Conservation (phyloP, 1,140 invertebrate genomes). For the Lordiphosa mommai region DNA sequence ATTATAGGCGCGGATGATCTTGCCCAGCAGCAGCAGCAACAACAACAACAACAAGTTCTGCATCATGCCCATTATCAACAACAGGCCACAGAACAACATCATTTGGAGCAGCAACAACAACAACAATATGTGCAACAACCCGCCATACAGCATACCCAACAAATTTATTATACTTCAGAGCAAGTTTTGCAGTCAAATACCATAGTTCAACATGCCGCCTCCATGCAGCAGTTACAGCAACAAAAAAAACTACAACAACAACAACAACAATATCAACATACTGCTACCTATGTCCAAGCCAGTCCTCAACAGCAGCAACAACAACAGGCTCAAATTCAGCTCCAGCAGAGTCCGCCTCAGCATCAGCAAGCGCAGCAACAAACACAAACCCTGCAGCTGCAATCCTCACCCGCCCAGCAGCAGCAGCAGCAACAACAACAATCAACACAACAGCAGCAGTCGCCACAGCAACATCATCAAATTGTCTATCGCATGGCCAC, state of each 20-base stretch:
- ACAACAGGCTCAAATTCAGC: conserved; percentile 23
- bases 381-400: conserved; percentile 71
- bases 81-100: conserved; percentile 25
- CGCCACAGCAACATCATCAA: conserved; percentile 58
- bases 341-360: conserved; percentile 44
- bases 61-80: conserved; percentile 55
- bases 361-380: conserved; percentile 47
- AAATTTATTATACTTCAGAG: conserved; percentile 70
- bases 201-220: conserved; percentile 59
- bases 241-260: conserved; percentile 73
- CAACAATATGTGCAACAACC: conserved; percentile 62
- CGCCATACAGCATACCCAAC: conserved; percentile 61
- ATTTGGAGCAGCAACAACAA: conserved; percentile 46
- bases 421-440: conserved; percentile 54
- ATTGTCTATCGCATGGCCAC: conserved; percentile 71
- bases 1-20: conserved; percentile 65
- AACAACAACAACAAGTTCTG: conserved; percentile 47
- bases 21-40: conserved; percentile 62
- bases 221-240: conserved; percentile 78
- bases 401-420: conserved; percentile 48
- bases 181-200: conserved; percentile 59
- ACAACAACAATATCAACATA: conserved; percentile 34
- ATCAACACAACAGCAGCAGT: conserved; percentile 55
- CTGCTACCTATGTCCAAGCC: conserved; percentile 62
- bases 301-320: conserved; percentile 40